A percentile compares a stretch with the other conserved stretches of the same genome.
Conservation (phyloP, 2,797 vertebrate species). For the Psittacula derbiana region DNA sequence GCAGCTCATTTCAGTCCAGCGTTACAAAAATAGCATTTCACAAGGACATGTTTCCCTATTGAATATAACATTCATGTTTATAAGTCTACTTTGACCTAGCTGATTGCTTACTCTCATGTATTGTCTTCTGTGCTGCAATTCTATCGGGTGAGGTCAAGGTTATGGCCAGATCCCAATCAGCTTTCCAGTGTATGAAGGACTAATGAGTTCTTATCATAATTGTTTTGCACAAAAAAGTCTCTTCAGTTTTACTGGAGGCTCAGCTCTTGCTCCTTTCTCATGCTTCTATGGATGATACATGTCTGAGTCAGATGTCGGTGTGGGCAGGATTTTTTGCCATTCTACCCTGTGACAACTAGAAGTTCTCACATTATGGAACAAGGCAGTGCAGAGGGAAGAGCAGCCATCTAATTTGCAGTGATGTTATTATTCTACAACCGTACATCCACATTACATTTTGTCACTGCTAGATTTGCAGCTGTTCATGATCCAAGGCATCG, state of each 20-base stretch:
- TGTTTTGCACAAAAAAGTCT: neutral
- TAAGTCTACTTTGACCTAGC: neutral
- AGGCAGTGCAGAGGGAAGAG: neutral
- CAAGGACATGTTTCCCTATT: neutral
- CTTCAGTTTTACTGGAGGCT: neutral
- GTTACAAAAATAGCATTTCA: conserved; percentile 32
- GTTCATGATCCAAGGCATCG: neutral
- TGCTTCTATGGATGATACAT: neutral
- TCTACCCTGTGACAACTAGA: neutral
- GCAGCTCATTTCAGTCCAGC: conserved; percentile 14
- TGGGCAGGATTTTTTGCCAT: neutral
- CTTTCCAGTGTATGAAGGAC: neutral
- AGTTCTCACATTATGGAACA: neutral
- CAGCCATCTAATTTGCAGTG: neutral
- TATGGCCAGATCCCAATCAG: neutral
- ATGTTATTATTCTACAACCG: neutral
- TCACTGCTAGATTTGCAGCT: neutral
- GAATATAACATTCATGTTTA: neutral
- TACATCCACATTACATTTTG: neutral
- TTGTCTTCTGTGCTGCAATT: neutral
- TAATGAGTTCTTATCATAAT: neutral
- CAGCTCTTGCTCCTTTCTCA: neutral
- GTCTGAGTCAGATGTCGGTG: neutral
- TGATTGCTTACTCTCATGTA: neutral
- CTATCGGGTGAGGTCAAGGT: neutral